Evolutionary conservation across 2,888 invertebrate species (phyloP), one percentile per base, ranked within the genome.

Genomic region (Dysmachus trigonus): DNA sequence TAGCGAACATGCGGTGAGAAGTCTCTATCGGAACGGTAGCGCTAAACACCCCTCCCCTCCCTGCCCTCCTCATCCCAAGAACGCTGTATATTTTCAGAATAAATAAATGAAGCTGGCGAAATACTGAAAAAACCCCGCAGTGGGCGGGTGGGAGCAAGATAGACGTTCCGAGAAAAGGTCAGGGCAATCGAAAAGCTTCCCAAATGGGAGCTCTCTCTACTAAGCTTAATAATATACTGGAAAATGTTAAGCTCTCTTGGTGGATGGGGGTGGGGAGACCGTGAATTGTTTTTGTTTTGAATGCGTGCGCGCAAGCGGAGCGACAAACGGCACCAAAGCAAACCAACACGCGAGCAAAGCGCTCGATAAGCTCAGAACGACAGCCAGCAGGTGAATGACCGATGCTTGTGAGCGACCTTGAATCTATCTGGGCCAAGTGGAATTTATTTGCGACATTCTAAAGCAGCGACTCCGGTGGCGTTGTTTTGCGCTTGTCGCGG

Each of bases 381-480:
- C 53, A 90, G 89, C 91, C 53, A 90, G 89, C 91, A 90, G 92
- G 92, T 92, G 92, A 92, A 92, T 91, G 92, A 91, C 92, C 92
- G 91, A 89, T 90, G 91, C 91, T 90, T 91, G 90, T 89, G 88
- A 89, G 89, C 90, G 91, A 91, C 92, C 92, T 92, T 92, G 91
- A 92, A 90, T 90, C 91, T 90, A 92, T 92, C 92, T 92, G 92
- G 92, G 92, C 92, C 92, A 92, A 92, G 91, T 91, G 90, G 90
- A 91, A 91, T 85, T 83, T 87, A 82, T 86, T 82, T 88, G 86
- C 79, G 73, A 33, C 47, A 38, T 72, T 83, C 83, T 72, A 72
- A 18, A 51, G 82, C 82, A 27, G 22, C 62, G 62, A 22, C 27
- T 62, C 10, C 22, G 22, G 62, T 27, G 62, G 62, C 3, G 62